Evolutionary conservation across 1,140 invertebrate species (phyloP).

Genomic region (Temnothorax curvispinosus): DNA sequence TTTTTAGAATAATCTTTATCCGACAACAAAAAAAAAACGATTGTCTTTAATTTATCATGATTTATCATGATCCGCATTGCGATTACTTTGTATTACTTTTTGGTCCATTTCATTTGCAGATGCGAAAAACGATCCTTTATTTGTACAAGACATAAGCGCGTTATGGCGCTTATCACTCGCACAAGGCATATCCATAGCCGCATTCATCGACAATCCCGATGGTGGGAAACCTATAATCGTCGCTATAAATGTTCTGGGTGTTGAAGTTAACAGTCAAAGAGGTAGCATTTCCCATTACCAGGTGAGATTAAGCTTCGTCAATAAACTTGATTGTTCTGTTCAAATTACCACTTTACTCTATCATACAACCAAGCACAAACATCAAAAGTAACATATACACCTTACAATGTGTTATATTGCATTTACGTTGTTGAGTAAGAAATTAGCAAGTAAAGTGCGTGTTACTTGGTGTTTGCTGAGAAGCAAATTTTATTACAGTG

Average conservation of each 20-base stretch:
- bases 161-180: slow-evolving; percentile 72
- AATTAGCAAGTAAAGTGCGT: no score
- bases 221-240: slow-evolving; percentile 75
- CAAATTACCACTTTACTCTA: neutral
- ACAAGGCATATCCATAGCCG: slow-evolving; percentile 74
- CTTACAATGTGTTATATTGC: no score
- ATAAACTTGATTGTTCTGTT: neutral
- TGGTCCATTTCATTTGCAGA: slow-evolving; percentile 65
- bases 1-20: neutral
- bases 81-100: neutral
- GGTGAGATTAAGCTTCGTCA: neutral
- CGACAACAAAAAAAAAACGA: neutral
- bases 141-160: slow-evolving; percentile 58
- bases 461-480: no score
- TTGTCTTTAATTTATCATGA: neutral
- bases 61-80: neutral
- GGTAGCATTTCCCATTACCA: neutral
- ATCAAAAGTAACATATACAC: no score
- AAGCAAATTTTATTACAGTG: no score
- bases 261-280: slow-evolving; percentile 53
- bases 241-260: slow-evolving; percentile 72
- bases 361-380: neutral
- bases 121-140: slow-evolving; percentile 67
- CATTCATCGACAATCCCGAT: slow-evolving; percentile 73
- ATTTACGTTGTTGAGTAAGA: no score